Percentiles rank a stretch among this genome's conserved stretches.
Evolutionary conservation across 2,797 vertebrate genomes (phyloP).

Genomic region (Squalus acanthias): DNA sequence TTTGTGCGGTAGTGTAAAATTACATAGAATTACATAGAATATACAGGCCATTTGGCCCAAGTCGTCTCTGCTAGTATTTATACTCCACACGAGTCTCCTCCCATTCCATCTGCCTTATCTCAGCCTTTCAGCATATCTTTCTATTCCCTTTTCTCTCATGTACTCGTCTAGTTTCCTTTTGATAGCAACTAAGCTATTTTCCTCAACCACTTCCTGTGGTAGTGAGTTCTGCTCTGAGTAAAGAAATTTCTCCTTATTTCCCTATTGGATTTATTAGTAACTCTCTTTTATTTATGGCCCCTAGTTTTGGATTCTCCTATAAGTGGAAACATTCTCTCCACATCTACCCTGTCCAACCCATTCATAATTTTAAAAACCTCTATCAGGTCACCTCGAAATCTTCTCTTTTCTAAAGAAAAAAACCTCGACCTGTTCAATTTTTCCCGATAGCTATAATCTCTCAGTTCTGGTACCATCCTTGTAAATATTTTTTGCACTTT

Average conservation of each 20-base stretch:
- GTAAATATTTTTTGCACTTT: neutral
- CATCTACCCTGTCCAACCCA: neutral
- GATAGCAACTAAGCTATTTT: no score
- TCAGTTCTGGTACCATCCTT: neutral
- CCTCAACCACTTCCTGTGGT: no score
- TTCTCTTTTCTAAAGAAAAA: neutral
- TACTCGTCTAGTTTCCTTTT: no score
- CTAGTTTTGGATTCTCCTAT: neutral
- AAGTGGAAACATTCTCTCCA: neutral
- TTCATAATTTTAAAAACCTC: neutral
- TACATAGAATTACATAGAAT: neutral
- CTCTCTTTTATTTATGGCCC: neutral
- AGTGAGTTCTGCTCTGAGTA: no score
- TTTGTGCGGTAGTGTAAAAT: neutral
- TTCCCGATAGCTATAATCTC: neutral
- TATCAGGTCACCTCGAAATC: neutral
- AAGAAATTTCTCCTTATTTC: neutral
- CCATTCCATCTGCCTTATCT: no score
- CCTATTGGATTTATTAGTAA: neutral
- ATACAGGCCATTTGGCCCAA: no score
- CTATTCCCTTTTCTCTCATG: no score
- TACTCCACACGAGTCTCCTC: no score
- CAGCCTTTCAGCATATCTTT: no score
- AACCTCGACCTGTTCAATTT: neutral
- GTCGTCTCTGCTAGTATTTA: no score